A percentile compares a stretch with the other conserved stretches of the same genome.
These are phyloP conservation scores for Ophion obscuratus DNA, from an alignment of 2,888 invertebrate genomes.

Conservation along the genomic window DNA sequence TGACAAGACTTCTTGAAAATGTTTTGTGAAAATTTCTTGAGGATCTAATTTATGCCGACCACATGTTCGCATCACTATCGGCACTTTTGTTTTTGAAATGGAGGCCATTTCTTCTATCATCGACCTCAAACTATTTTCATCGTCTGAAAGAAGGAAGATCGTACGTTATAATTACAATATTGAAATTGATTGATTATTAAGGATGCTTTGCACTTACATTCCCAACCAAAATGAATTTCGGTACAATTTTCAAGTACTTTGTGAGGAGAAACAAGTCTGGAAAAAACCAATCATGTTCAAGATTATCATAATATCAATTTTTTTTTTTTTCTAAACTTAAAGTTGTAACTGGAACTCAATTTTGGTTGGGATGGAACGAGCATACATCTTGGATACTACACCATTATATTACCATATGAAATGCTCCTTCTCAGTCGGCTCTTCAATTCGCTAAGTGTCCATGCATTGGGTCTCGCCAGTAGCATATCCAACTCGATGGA, in stretches of 20 bases:
- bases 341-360: conserved; percentile 11
- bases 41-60: conserved; percentile 7
- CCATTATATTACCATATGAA: conserved; percentile 11
- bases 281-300: conserved; percentile 10
- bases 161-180: no score
- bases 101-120: neutral
- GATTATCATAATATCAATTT: neutral
- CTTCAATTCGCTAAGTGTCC: neutral
- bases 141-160: neutral
- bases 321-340: neutral
- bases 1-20: neutral
- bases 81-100: conserved; percentile 1
- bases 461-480: neutral
- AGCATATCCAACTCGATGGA: neutral
- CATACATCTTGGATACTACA: neutral
- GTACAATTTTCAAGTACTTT: neutral
- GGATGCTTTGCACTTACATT: no score
- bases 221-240: neutral
- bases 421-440: neutral
- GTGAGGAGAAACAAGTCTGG: conserved; percentile 8
- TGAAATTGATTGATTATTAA: no score
- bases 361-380: neutral
- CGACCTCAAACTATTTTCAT: conserved; percentile 8
- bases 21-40: neutral
- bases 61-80: neutral